A percentile compares a stretch with the other conserved stretches of the same genome.
phyloP scores from a whole-genome alignment of 2,888 invertebrate species.

The Kryphioiulus occultus region DNA sequence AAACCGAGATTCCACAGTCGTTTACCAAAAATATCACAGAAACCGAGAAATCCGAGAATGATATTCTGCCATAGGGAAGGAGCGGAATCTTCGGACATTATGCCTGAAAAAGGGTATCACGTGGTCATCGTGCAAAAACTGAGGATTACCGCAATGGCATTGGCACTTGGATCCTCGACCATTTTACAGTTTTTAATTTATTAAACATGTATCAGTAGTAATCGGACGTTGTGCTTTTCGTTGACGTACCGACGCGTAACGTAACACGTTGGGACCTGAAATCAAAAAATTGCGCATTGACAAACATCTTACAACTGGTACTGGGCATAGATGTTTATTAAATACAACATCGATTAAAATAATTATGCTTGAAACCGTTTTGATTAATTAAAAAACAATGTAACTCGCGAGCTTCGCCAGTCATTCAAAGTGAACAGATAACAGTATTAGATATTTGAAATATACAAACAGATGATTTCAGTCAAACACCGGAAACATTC shows the following conservation, averaged over 20 bases:
- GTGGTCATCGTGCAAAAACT: not conserved
- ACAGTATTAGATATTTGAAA: not conserved
- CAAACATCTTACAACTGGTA: not conserved
- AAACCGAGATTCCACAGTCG: not conserved
- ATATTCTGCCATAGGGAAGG: not conserved
- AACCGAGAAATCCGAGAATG: not conserved
- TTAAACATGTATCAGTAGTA: not conserved
- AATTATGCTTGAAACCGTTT: not conserved
- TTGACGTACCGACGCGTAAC: not conserved
- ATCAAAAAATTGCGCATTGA: not conserved
- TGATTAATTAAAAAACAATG: not conserved
- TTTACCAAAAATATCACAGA: not conserved
- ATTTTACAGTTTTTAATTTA: not conserved
- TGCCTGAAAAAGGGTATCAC: not conserved
- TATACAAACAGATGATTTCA: not conserved
- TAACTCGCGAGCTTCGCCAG: not conserved
- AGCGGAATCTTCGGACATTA: not conserved
- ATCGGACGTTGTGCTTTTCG: not conserved
- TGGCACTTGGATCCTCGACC: not conserved
- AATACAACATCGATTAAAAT: slow-evolving; percentile 24
- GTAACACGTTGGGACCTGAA: not conserved
- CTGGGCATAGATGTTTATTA: not conserved
- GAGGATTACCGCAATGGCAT: no score
- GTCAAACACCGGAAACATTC: not conserved
- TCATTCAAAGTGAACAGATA: not conserved